A percentile compares a stretch with the other conserved stretches of the same genome.
phyloP scores from a whole-genome alignment of 1,140 invertebrate species.

The Polypedilum pembai region DNA sequence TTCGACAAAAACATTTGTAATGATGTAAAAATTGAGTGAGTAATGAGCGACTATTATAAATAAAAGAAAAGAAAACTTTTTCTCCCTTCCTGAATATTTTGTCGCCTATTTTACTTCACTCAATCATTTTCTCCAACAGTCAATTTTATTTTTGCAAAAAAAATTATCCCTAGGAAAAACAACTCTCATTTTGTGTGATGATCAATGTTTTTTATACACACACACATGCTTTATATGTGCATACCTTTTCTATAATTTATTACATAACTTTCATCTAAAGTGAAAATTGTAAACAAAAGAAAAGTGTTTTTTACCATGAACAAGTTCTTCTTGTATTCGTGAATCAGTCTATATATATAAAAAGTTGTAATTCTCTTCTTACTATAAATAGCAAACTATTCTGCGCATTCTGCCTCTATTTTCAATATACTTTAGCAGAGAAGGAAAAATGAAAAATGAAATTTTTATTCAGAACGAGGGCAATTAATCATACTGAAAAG shows the following conservation, averaged over 20 bases:
- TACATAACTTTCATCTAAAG: conserved; percentile 5
- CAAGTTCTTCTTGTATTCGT: background rate
- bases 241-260: conserved; percentile 20
- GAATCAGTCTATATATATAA: too few species aligned
- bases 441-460: conserved; percentile 18
- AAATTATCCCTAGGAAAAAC: background rate
- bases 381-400: background rate
- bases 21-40: conserved; percentile 13
- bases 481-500: conserved; percentile 2
- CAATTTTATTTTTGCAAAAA: conserved; percentile 19
- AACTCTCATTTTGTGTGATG: background rate
- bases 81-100: background rate
- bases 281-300: background rate
- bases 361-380: too few species aligned
- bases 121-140: background rate
- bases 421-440: background rate
- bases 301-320: background rate
- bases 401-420: background rate
- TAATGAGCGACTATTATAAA: conserved; percentile 12
- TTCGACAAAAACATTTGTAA: background rate
- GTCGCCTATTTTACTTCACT: conserved; percentile 1
- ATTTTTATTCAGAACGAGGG: conserved; percentile 17
- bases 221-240: background rate
- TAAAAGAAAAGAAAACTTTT: background rate
- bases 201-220: background rate